Conservation (phyloP, 2,888 invertebrate genomes). For the Copidosoma aretas region DNA sequence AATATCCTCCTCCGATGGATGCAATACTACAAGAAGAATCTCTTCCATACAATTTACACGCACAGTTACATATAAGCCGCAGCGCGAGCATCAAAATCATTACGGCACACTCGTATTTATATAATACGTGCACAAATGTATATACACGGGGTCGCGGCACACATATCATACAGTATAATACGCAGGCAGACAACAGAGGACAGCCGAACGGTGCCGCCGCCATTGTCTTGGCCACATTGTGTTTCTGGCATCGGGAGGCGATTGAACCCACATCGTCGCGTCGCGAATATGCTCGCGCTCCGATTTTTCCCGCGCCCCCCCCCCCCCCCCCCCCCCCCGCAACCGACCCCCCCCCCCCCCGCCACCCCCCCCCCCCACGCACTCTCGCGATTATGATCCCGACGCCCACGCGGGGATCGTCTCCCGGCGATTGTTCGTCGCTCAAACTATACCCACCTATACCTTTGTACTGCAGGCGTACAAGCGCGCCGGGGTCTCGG, state of each 20-base stretch:
- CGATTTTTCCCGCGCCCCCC: slow-evolving; percentile 34
- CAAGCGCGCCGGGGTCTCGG: no score
- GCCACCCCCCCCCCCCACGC: not conserved
- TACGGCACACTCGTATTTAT: not conserved
- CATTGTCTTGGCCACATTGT: slow-evolving; percentile 30
- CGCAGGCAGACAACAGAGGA: not conserved
- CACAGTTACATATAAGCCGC: not conserved
- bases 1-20: no score
- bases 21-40: not conserved
- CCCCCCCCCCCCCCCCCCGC: not conserved
- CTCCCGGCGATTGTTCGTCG: slow-evolving; percentile 11
- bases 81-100: not conserved
- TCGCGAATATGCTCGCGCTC: slow-evolving; percentile 7
- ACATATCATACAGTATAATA: no score
- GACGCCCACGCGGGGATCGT: slow-evolving; percentile 27
- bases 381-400: slow-evolving; percentile 28
- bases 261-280: not conserved
- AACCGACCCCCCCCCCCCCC: slow-evolving; percentile 4
- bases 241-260: slow-evolving; percentile 12
- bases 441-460: no score
- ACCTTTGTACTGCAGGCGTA: no score
- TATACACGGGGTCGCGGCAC: no score
- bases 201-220: not conserved
- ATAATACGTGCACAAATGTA: no score
- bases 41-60: not conserved